These are phyloP conservation scores for Tenthredo notha DNA, from an alignment of 2,888 invertebrate species.

Conservation along the genomic window DNA sequence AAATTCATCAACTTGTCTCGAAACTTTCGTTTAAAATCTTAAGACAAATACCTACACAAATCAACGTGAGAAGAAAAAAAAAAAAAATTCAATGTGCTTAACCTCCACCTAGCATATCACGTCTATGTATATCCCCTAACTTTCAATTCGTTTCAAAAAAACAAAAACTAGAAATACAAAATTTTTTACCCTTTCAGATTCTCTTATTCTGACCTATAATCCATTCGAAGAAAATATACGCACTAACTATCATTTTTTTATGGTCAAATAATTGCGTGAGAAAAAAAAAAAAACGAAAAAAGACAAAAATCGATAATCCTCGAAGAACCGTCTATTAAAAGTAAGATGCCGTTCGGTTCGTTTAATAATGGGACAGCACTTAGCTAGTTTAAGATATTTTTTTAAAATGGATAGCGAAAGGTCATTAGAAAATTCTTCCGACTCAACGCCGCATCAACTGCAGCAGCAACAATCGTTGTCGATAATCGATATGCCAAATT, in stretches of 20 bases:
- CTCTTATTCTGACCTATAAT: not conserved
- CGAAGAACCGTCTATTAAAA: not conserved
- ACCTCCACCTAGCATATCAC: not conserved
- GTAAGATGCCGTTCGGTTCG: constrained; percentile 72
- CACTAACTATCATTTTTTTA: not conserved
- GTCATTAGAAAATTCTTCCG: constrained; percentile 67
- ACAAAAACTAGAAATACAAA: not conserved
- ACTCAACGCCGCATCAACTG: constrained; percentile 58
- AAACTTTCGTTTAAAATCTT: not conserved
- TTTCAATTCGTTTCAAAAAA: not conserved
- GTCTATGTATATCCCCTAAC: not conserved
- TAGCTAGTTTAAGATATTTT: constrained; percentile 77
- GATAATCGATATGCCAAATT: constrained; percentile 66
- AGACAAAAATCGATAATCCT: constrained; percentile 54
- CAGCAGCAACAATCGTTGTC: constrained; percentile 6
- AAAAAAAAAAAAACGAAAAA: not conserved
- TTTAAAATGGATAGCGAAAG: constrained; percentile 75
- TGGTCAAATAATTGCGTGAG: constrained; percentile 4
- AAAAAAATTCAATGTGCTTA: not conserved
- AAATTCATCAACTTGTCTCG: not conserved
- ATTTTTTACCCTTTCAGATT: not conserved
- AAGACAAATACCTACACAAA: not conserved
- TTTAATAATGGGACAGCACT: constrained; percentile 77
- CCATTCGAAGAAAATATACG: not conserved
- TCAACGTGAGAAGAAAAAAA: not conserved